These are phyloP conservation scores for Dromaius novaehollandiae DNA, from an alignment of 2,113 vertebrate genomes.

Conservation along the genomic window DNA sequence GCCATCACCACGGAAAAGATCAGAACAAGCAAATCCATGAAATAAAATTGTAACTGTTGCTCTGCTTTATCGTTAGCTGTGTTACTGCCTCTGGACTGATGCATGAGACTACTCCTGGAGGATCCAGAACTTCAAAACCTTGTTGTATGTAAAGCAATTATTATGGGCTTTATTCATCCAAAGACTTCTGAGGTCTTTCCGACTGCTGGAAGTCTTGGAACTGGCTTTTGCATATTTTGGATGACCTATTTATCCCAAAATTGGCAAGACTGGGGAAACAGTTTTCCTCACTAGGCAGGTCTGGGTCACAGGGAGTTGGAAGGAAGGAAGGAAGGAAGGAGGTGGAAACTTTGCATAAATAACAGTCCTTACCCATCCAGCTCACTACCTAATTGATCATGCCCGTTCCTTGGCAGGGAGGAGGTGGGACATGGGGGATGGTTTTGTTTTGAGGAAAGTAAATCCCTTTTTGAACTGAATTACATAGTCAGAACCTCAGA, in stretches of 20 bases:
- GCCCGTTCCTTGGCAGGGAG: neutral
- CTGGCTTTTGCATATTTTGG: constrained; percentile 50
- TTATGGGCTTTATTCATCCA: neutral
- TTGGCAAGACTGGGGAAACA: constrained; percentile 7
- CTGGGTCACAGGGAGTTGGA: constrained; percentile 42
- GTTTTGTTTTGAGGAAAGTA: neutral
- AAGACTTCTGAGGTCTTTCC: neutral
- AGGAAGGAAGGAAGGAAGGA: constrained; percentile 66
- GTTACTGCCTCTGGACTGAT: neutral
- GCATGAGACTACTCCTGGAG: neutral
- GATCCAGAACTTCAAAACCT: neutral
- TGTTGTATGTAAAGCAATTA: neutral
- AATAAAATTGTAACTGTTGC: neutral
- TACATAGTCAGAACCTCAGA: constrained; percentile 21
- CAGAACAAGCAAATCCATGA: neutral
- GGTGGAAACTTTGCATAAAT: neutral
- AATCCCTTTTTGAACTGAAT: constrained; percentile 9
- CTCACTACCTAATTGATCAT: neutral
- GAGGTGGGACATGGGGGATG: neutral
- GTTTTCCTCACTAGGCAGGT: constrained; percentile 42
- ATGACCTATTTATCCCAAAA: constrained; percentile 57
- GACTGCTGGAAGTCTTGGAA: constrained; percentile 35
- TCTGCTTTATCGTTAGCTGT: neutral
- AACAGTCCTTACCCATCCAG: neutral
- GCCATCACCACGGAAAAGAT: neutral